Evolutionary conservation across 2,797 vertebrate species (phyloP), one percentile per base, ranked within the genome.

Genomic region (Etheostoma nigrum): DNA sequence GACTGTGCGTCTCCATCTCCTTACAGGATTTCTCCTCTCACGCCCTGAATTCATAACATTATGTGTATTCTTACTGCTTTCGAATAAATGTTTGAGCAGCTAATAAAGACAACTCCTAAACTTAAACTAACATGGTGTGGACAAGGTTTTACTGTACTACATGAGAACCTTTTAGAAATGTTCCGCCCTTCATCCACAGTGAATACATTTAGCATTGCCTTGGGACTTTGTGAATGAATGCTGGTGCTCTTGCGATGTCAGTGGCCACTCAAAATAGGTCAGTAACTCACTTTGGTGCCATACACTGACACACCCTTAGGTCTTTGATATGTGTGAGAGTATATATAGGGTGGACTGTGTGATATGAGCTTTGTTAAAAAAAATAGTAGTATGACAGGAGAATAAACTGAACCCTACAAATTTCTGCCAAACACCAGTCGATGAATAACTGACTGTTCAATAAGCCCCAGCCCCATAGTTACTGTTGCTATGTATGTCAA

Each of bases 81-180:
- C 54, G 60, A 5, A 58, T 72, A 2, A 23, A 77, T 76, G 81
- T 86, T 77, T 74, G 82, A 88, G 78, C 70, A 49, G 72, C 67
- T 84, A 84, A 88, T 91, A 84, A 86, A 82, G 73, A 51, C 81
- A 23, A 27, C 65, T 68, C 63, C n/a, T 67, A 44, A 81, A 83
- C 52, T 82, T 72, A 84, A 86, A 70, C 63, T 36, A 88, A 86
- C 86, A 81, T 0, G 15, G 63, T 3, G 23, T 10, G 73, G 71
- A 92, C 87, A 92, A 87, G 83, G 86, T 75, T 79, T 40, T 21
- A 84, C 88, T 91, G 88, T 91, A 19, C 63, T 9, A 25, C 58
- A 33, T 25, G 59, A 78, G 79, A 77, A 42, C 30, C 70, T 59
- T 25, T 49, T 12, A 68, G 63, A 78, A 84, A 88, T 30, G 67